Evolutionary conservation across 2,888 invertebrate species (phyloP), one percentile per base, ranked within the genome.

Genomic region (Campoplex nolae): DNA sequence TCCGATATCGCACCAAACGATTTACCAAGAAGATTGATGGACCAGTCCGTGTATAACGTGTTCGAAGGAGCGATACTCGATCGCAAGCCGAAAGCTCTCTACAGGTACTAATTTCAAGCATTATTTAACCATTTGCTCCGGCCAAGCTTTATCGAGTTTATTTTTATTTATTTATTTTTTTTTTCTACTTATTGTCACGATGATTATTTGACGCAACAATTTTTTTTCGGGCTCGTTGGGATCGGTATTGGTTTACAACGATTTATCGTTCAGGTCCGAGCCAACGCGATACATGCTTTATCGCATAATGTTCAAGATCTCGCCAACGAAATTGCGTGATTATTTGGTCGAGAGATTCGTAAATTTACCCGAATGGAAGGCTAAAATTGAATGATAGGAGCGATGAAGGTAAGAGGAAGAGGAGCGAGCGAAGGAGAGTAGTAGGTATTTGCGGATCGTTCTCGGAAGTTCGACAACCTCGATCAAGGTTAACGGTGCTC

Each of bases 261-360:
- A 42, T 70, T 71, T 71, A 16, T 13, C 0, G 28, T 48, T 16
- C 86, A 94, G 94, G 75, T 92, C 92, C 70, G 97, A 97, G 91
- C 96, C 97, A 0, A 96, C 96, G 95, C 95, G 97, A 92, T 97
- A 97, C 88, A 95, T 92, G 86, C 88, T 97, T 80, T 97, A 97
- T 93, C 96, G 97, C 90, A 95, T 94, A 77, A 92, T 97, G 35
- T 96, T 97, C 89, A 95, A 95, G 90, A 93, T 96, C 28, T 95
- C 96, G 54, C 97, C 97, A 0, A 95, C 95, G 67, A 91, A 90
- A 0, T 70, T 96, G 13, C 95, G 96, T 51, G 96, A 96, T 91
- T 96, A 95, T 95, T 91, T 97, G 65, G 95, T 97, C 16, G 94
- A 95, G 78, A 95, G 94, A 91, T 97, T 97, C 93, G 95, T 97